Conservation (phyloP, 2,888 invertebrate species). For the Drosophila maculinotata region DNA sequence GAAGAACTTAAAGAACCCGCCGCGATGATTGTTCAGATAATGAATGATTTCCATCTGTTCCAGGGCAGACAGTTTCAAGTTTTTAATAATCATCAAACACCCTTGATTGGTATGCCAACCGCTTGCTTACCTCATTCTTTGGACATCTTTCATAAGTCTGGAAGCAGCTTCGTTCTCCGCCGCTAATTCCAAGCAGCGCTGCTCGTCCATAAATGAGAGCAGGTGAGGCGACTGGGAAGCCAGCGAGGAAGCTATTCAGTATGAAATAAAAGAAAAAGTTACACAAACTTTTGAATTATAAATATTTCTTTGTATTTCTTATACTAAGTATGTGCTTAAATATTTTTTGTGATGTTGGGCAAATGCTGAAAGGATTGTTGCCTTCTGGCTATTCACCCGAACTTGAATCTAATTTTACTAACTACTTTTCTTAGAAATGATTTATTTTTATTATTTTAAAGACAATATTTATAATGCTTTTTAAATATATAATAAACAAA, state of each 20-base stretch:
- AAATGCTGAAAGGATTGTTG: neutral
- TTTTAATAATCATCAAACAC: constrained; percentile 43
- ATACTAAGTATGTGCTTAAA: neutral
- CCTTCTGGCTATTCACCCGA: too few species aligned
- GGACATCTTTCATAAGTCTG: constrained; percentile 91
- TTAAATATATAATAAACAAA: too few species aligned
- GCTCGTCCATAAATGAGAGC: constrained; percentile 91
- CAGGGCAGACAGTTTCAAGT: constrained; percentile 16
- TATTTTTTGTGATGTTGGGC: neutral
- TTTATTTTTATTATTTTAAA: too few species aligned
- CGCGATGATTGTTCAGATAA: constrained; percentile 94
- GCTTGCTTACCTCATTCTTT: constrained; percentile 85
- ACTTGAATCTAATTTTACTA: too few species aligned
- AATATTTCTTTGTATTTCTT: constrained; percentile 1
- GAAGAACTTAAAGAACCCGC: constrained; percentile 93
- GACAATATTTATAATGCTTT: too few species aligned
- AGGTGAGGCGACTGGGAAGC: constrained; percentile 86
- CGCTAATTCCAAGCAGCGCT: constrained; percentile 90
- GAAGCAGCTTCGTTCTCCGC: constrained; percentile 82
- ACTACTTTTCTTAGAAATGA: too few species aligned
- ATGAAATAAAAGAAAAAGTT: neutral
- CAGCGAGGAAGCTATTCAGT: constrained; percentile 79
- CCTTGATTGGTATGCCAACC: constrained; percentile 16
- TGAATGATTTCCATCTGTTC: constrained; percentile 89
- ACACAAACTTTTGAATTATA: neutral